phyloP scores from a whole-genome alignment of 2,113 vertebrate species.

The Periophthalmodon schlosseri region DNA sequence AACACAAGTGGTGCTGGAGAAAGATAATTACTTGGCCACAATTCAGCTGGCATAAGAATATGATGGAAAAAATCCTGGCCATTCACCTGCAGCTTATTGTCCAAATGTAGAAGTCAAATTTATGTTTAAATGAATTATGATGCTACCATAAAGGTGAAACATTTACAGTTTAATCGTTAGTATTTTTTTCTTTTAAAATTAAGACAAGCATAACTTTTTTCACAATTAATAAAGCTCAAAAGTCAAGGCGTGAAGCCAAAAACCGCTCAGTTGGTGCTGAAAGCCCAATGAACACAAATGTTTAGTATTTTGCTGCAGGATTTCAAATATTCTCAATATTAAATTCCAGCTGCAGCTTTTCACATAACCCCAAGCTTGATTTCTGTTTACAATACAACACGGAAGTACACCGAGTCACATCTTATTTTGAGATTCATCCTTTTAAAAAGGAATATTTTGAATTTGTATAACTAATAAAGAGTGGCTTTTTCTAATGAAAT shows the following conservation, averaged over 20 bases:
- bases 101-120: not conserved
- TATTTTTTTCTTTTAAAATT: not conserved
- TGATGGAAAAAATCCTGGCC: not conserved
- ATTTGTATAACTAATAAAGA: slow-evolving; percentile 36
- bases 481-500: slow-evolving; percentile 34
- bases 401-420: slow-evolving; percentile 12
- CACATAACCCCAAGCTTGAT: not conserved
- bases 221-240: not conserved
- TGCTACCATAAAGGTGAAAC: not conserved
- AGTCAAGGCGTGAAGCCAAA: not conserved
- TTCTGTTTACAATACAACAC: slow-evolving; percentile 1
- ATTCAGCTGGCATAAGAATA: not conserved
- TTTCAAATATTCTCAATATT: slow-evolving; percentile 5
- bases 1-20: not conserved
- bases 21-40: not conserved
- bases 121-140: not conserved
- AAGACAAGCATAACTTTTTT: not conserved
- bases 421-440: slow-evolving; percentile 4
- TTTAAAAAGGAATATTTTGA: slow-evolving; percentile 29
- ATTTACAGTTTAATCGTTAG: not conserved
- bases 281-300: not conserved
- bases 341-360: not conserved
- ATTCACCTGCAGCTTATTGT: not conserved
- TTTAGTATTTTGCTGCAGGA: not conserved
- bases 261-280: not conserved